phyloP scores from a whole-genome alignment of 2,888 invertebrate genomes.

The Drosophila neoperkinsi region DNA sequence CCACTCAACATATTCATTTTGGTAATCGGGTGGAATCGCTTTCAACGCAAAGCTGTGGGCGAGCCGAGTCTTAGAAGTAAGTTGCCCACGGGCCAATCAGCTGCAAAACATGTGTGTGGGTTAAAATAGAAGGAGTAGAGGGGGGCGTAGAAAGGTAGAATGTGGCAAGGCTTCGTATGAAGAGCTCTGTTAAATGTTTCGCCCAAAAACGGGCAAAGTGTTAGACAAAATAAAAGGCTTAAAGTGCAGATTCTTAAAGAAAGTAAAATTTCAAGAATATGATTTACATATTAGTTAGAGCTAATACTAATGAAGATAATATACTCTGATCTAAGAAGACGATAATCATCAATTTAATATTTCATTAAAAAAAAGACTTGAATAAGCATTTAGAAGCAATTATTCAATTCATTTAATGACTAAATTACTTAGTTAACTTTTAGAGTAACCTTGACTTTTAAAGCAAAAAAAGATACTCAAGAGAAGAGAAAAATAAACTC shows the following conservation, averaged over 20 bases:
- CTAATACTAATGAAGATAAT: neutral
- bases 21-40: constrained; percentile 68
- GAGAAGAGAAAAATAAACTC: neutral
- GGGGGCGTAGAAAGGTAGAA: too few species aligned
- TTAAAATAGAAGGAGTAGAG: too few species aligned
- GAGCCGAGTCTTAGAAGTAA: constrained; percentile 33
- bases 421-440: neutral
- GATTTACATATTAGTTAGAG: neutral
- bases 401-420: neutral
- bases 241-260: neutral
- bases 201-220: neutral
- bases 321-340: neutral
- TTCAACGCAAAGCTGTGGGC: constrained; percentile 42
- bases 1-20: constrained; percentile 69
- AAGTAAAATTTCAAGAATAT: neutral
- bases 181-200: neutral
- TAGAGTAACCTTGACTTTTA: neutral
- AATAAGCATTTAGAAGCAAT: neutral
- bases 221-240: neutral
- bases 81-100: constrained; percentile 35
- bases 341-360: neutral
- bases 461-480: neutral
- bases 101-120: constrained; percentile 22
- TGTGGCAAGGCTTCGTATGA: neutral
- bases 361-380: neutral